A percentile compares a stretch with the other conserved stretches of the same genome.
Conservation (phyloP, 1,140 invertebrate genomes). For the Meteorus sp. region DNA sequence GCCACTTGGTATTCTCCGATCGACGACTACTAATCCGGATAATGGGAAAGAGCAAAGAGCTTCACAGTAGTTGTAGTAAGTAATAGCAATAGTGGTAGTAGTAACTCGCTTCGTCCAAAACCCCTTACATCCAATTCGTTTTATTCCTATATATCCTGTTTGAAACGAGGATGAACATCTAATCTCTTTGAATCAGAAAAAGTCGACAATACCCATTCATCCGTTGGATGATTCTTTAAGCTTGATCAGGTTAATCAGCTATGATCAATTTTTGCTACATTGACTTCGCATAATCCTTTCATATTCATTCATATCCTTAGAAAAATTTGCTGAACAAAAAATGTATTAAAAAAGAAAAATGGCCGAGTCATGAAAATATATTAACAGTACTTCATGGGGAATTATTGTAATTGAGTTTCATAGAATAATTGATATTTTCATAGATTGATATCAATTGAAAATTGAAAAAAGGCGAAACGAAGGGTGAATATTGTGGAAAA, state of each 20-base stretch:
- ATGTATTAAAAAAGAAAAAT: too few species aligned
- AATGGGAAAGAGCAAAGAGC: constrained; percentile 27
- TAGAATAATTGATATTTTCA: too few species aligned
- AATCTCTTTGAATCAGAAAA: constrained; percentile 35
- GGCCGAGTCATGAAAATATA: too few species aligned
- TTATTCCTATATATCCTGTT: background rate
- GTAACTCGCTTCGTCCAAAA: too few species aligned
- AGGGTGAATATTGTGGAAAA: background rate
- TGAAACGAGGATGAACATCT: constrained; percentile 31
- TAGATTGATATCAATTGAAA: too few species aligned
- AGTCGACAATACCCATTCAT: constrained; percentile 29
- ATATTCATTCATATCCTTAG: too few species aligned
- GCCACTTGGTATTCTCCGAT: constrained; percentile 23
- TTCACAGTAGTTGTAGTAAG: background rate
- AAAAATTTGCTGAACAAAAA: too few species aligned
- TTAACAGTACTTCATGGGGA: too few species aligned
- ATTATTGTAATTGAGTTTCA: too few species aligned
- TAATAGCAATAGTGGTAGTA: too few species aligned
- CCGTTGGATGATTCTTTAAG: constrained; percentile 9
- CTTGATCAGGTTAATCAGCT: constrained; percentile 10
- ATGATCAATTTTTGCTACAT: constrained; percentile 4
- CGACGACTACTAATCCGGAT: constrained; percentile 35
- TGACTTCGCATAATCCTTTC: background rate
- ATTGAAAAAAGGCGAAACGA: too few species aligned
- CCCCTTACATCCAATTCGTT: background rate